Conservation (phyloP, 2,113 vertebrate genomes). For the Sylvilagus bachmani region DNA sequence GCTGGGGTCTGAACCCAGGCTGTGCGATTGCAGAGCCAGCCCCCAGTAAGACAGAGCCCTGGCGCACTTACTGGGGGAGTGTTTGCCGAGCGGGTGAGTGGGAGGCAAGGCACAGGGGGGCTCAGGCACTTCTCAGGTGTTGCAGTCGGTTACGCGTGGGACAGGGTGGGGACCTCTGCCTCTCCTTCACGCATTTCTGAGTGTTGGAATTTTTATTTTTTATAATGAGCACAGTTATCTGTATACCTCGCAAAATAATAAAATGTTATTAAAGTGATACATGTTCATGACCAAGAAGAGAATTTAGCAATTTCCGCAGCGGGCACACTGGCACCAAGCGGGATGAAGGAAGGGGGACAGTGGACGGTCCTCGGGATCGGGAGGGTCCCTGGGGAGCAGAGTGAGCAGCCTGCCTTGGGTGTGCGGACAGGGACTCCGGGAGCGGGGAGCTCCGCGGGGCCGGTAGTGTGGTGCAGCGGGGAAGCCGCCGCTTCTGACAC, state of each 20-base stretch:
- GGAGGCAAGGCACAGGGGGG: too few relatives aligned
- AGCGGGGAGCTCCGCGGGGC: background rate
- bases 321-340: background rate
- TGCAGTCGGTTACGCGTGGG: background rate
- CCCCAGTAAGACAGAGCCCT: background rate
- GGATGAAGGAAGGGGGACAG: background rate
- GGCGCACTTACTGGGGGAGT: accelerated
- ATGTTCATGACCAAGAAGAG: constrained; percentile 9
- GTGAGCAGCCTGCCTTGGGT: background rate
- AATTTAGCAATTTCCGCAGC: background rate
- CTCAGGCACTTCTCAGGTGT: too few relatives aligned
- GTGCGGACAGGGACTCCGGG: too few relatives aligned
- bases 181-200: background rate
- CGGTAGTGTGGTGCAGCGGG: background rate
- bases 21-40: background rate
- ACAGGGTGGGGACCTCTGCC: background rate
- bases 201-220: background rate
- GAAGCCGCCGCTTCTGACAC: too few relatives aligned
- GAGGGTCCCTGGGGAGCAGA: background rate
- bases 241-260: constrained; percentile 34
- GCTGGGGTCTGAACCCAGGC: background rate
- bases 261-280: background rate
- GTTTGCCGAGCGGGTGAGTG: accelerated
- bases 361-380: too few relatives aligned
- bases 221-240: background rate